Evolutionary conservation across 2,888 invertebrate genomes (phyloP), one percentile per base, ranked within the genome.

Genomic region (Chrysomela aeneicollis): DNA sequence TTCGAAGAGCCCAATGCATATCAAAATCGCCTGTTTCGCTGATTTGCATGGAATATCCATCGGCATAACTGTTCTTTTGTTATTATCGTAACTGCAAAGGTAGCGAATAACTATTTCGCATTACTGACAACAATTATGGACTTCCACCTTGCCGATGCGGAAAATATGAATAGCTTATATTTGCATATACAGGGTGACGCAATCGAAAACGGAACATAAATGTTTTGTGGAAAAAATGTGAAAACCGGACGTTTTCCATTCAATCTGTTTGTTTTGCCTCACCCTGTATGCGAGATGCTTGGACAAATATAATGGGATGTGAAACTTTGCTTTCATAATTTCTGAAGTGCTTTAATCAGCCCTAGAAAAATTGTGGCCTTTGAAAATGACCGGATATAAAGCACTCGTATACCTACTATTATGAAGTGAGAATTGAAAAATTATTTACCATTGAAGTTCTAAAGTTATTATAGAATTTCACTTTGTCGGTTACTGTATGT

Each of bases 1-100:
- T 57, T 64, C 57, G 55, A 60, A 55, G 59, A 50, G 54, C 53
- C 59, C 53, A 55, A 46, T 64, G 50, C 59, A 9, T 37, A 26
- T n/a, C 26, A 52, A 60, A 60, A 60, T 21, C 35, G 26, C 17
- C 42, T 59, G 22, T 26, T 35, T 52, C 50, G 22, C 26, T 17
- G 9, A 58, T 64, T 64, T 58, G 61, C 64, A 64, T 64, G 47
- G 60, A 52, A 57, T 52, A n/a, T 26, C 52, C 64, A 53, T 64
- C 52, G 46, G 17, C 55, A 58, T 64, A 64, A 64, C 64, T 57
- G 64, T 61, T 52, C 57, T 64, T 49, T 57, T 61, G 57, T 30
- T 51, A 53, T 64, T 64, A 60, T 64, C 50, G 15, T n/a, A 51
- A 64, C 64, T 60, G 55, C 60, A 51, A 60, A 60, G 47, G 60